These are phyloP conservation scores for Hypocryptadius cinnamomeus DNA, from an alignment of 2,113 vertebrate species.

Conservation along the genomic window DNA sequence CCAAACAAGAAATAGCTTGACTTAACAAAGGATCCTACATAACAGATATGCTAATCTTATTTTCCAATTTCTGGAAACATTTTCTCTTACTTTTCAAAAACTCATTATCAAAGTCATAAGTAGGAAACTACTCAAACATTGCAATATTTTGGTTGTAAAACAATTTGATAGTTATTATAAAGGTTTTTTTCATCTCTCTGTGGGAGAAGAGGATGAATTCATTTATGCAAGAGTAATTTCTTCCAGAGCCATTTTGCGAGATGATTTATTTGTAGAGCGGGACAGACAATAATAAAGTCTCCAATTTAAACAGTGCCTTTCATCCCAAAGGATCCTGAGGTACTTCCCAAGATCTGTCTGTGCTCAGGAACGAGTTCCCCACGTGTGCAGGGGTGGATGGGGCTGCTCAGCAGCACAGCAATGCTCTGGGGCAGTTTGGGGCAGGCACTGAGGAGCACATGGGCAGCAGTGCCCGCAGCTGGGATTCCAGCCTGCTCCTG, in stretches of 20 bases:
- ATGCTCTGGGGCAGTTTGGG: neutral
- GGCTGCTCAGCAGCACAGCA: neutral
- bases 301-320: constrained; percentile 3
- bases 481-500: neutral
- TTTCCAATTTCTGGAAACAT: constrained; percentile 45
- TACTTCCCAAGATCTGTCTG: neutral
- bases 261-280: constrained; percentile 49
- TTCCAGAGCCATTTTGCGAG: constrained; percentile 6
- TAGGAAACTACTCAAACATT: constrained; percentile 17
- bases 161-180: constrained; percentile 58
- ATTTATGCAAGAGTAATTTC: constrained; percentile 51
- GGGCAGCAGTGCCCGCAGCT: neutral
- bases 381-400: neutral
- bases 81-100: constrained; percentile 61
- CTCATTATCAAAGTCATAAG: constrained; percentile 56
- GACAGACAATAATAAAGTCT: constrained; percentile 47
- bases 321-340: constrained; percentile 16
- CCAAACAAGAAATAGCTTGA: constrained; percentile 27
- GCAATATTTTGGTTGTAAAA: constrained; percentile 55
- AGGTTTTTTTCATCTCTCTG: constrained; percentile 35
- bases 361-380: neutral
- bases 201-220: constrained; percentile 39
- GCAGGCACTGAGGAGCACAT: neutral
- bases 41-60: constrained; percentile 33
- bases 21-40: constrained; percentile 20